Evolutionary conservation across 2,888 invertebrate species (phyloP).

Genomic region (Ganaspis brasiliensis): DNA sequence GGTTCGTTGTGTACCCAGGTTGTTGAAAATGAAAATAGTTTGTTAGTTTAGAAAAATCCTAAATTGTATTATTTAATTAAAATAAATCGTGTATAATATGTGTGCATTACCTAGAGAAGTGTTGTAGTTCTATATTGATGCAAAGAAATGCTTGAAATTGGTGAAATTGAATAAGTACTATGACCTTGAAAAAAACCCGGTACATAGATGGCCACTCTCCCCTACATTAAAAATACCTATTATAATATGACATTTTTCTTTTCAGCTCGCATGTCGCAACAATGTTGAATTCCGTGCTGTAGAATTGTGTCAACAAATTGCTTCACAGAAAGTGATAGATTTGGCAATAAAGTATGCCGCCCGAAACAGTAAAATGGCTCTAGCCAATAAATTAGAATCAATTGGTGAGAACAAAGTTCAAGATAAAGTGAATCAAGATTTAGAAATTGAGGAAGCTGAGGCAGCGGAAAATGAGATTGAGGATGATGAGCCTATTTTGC

Average conservation of each 20-base stretch:
- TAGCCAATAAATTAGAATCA: constrained; percentile 87
- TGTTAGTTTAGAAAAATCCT: too few species aligned
- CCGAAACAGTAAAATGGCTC: constrained; percentile 87
- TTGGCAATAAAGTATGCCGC: constrained; percentile 95
- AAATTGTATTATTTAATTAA: too few species aligned
- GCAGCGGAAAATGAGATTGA: constrained; percentile 60
- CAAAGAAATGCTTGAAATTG: too few species aligned
- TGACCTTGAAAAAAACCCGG: too few species aligned
- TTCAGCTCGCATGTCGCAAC: constrained; percentile 90
- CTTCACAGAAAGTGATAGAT: constrained; percentile 88
- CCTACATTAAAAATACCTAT: constrained; percentile 40
- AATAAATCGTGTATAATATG: too few species aligned
- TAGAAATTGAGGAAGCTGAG: constrained; percentile 66
- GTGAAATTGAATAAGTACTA: too few species aligned
- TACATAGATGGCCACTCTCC: too few species aligned
- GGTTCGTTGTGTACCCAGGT: too few species aligned
- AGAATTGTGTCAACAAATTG: constrained; percentile 92
- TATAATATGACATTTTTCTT: constrained; percentile 45
- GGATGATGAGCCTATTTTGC: constrained; percentile 65
- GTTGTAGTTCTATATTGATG: too few species aligned
- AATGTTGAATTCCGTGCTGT: constrained; percentile 93
- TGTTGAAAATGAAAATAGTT: too few species aligned
- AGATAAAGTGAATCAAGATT: constrained; percentile 69
- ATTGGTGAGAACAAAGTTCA: constrained; percentile 74
- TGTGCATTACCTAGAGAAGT: too few species aligned